These are phyloP conservation scores for Pseudochromis fuscus DNA, from an alignment of 2,797 vertebrate species.

Conservation along the genomic window DNA sequence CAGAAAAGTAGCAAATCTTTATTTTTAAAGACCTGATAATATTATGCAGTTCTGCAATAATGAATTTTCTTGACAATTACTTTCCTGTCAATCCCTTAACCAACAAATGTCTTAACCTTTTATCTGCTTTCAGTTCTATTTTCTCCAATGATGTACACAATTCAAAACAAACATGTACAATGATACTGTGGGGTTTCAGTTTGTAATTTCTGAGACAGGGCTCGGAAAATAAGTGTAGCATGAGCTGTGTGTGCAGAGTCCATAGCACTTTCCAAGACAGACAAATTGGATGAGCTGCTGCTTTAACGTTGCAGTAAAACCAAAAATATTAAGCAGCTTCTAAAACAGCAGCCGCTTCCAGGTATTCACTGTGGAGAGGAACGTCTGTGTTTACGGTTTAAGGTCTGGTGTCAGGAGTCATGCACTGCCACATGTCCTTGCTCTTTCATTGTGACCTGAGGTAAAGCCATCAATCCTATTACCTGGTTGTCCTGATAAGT, in stretches of 20 bases:
- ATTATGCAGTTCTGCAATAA: not conserved
- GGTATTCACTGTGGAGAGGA: not conserved
- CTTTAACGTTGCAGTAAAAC: not conserved
- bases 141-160: too few species aligned
- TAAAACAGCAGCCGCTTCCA: not conserved
- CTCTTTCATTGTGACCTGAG: constrained; percentile 63
- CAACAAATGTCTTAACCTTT: too few species aligned
- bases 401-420: constrained; percentile 56
- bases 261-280: too few species aligned
- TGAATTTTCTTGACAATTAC: not conserved
- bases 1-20: not conserved
- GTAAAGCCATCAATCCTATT: constrained; percentile 83
- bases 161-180: too few species aligned
- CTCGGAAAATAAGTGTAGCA: not conserved
- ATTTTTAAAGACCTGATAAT: not conserved
- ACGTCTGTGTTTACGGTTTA: constrained; percentile 20
- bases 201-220: not conserved
- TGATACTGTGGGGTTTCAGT: too few species aligned
- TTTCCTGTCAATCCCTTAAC: not conserved
- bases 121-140: too few species aligned
- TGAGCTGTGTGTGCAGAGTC: too few species aligned
- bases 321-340: not conserved
- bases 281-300: not conserved
- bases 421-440: constrained; percentile 54
- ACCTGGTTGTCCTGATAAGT: constrained; percentile 50